Conservation (phyloP, 2,113 vertebrate species). For the Taxidea taxus region DNA sequence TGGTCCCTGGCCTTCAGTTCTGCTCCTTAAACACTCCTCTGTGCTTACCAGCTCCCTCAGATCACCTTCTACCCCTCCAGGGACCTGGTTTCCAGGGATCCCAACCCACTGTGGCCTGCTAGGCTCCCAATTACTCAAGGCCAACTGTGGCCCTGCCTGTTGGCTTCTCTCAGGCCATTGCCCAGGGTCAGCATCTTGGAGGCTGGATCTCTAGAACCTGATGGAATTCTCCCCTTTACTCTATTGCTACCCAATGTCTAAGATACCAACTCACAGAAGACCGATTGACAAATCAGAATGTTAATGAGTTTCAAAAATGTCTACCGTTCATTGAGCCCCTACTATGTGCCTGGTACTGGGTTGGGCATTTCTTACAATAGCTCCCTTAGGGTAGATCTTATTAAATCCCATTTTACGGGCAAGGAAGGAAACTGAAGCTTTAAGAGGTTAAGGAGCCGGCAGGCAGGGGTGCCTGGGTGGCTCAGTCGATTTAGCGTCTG, state of each 20-base stretch:
- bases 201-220: neutral
- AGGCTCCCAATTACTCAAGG: neutral
- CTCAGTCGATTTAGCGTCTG: too few species aligned
- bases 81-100: neutral
- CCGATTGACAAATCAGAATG: neutral
- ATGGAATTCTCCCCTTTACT: neutral
- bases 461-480: neutral
- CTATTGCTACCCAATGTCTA: neutral
- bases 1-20: neutral
- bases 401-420: neutral
- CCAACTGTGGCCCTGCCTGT: neutral
- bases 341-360: neutral
- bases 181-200: neutral
- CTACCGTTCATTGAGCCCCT: neutral
- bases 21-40: neutral
- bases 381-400: neutral
- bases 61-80: neutral
- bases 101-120: neutral
- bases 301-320: neutral
- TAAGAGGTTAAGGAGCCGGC: neutral
- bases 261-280: neutral
- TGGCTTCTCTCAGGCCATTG: neutral
- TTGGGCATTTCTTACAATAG: neutral
- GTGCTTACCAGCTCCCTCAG: neutral
- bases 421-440: neutral